phyloP scores from a whole-genome alignment of 37 sponge, comb jelly and placozoan species.

The Bolinopsis microptera region DNA sequence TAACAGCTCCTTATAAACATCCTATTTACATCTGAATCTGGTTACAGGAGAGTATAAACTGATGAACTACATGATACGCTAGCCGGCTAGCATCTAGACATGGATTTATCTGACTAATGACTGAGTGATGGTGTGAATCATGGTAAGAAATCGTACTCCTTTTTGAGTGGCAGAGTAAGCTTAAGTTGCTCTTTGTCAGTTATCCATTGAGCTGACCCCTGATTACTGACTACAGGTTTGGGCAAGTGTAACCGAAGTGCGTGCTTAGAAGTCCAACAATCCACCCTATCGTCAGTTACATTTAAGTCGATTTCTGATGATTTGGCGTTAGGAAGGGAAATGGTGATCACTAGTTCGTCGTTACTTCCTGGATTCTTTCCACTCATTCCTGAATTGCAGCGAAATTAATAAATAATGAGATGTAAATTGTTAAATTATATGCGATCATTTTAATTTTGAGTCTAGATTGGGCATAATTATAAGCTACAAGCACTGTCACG shows the following conservation, averaged over 20 bases:
- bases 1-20: neutral
- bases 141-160: constrained; percentile 36
- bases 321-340: constrained; percentile 25
- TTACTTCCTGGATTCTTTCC: constrained; percentile 4
- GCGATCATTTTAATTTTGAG: no score
- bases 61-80: neutral
- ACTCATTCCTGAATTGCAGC: constrained; percentile 6
- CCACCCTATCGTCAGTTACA: constrained; percentile 39
- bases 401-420: neutral
- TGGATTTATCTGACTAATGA: neutral
- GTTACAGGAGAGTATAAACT: no score
- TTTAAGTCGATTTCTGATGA: constrained; percentile 25
- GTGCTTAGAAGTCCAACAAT: constrained; percentile 14
- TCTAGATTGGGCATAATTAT: no score
- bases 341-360: constrained; percentile 25
- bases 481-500: no score
- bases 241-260: constrained; percentile 35
- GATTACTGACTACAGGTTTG: constrained; percentile 50
- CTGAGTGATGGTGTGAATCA: neutral
- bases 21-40: constrained; percentile 18
- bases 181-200: constrained; percentile 58
- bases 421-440: no score
- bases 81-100: neutral
- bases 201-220: constrained; percentile 57
- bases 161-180: constrained; percentile 54